Base-by-base conservation (phyloP, 1,140 invertebrate genomes). In the Luehdorfia chinensis region DNA sequence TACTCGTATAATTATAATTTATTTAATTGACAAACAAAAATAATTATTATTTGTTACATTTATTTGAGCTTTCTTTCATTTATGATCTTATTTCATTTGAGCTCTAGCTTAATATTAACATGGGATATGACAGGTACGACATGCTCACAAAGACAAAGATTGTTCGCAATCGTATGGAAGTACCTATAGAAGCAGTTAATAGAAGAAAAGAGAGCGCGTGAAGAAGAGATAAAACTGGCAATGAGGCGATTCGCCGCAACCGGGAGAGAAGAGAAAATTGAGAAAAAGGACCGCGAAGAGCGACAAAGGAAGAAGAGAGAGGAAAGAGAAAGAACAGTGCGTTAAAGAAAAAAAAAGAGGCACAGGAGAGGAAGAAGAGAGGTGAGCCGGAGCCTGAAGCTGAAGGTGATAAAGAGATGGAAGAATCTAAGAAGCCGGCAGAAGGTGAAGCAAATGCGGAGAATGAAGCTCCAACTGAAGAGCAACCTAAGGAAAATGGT, bases 31-130 rank as follows among this genome's bases (percentile, higher is more conserved):
- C n/a, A n/a, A n/a, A n/a, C n/a, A n/a, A n/a, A n/a, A n/a, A n/a
- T n/a, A n/a, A n/a, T n/a, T n/a, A n/a, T n/a, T n/a, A n/a, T n/a
- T n/a, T n/a, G n/a, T n/a, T n/a, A n/a, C n/a, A n/a, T n/a, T n/a
- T n/a, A n/a, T n/a, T n/a, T n/a, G n/a, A n/a, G n/a, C n/a, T n/a
- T n/a, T n/a, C n/a, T n/a, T n/a, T n/a, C n/a, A n/a, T n/a, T n/a
- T n/a, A n/a, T n/a, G n/a, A n/a, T n/a, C n/a, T n/a, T n/a, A n/a
- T n/a, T n/a, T n/a, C n/a, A n/a, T n/a, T n/a, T n/a, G n/a, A n/a
- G n/a, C n/a, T n/a, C n/a, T n/a, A n/a, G n/a, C n/a, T n/a, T 75
- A 90, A 92, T 57, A 91, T 94, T 11, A 98, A 98, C 81, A 94
- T 98, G 84, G 96, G 96, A 1, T 89, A 93, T 56, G 87, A 87